Percentiles rank a stretch among this genome's conserved stretches.
Conservation (phyloP, 2,888 invertebrate species). For the Nomada hirtipes region DNA sequence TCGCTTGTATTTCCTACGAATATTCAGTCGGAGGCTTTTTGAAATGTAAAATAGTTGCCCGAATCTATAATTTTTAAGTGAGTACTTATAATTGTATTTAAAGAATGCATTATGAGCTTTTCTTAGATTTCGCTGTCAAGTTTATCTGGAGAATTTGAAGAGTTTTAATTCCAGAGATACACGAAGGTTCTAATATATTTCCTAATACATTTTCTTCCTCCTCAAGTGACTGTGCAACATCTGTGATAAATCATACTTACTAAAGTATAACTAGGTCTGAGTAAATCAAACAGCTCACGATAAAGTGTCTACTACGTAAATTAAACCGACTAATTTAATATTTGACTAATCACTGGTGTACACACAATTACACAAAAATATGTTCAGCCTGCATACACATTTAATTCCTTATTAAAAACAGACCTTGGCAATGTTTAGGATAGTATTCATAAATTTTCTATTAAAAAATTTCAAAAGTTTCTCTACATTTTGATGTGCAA, state of each 20-base stretch:
- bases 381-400: too few relatives aligned
- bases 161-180: background rate
- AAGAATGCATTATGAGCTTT: too few relatives aligned
- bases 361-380: too few relatives aligned
- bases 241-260: background rate
- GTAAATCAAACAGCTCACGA: constrained; percentile 5
- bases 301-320: constrained; percentile 7
- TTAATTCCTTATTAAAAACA: too few relatives aligned
- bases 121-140: background rate
- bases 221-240: background rate
- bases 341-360: too few relatives aligned
- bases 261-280: background rate
- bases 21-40: background rate
- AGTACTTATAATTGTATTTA: background rate
- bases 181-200: background rate
- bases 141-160: constrained; percentile 4
- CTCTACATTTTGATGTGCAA: too few relatives aligned
- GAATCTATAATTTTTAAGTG: background rate
- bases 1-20: background rate
- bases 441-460: too few relatives aligned
- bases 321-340: background rate
- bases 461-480: too few relatives aligned
- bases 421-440: too few relatives aligned
- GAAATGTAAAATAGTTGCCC: background rate
- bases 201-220: background rate